phyloP scores from a whole-genome alignment of 2,888 invertebrate genomes.

The Eupithecia pulchellata region DNA sequence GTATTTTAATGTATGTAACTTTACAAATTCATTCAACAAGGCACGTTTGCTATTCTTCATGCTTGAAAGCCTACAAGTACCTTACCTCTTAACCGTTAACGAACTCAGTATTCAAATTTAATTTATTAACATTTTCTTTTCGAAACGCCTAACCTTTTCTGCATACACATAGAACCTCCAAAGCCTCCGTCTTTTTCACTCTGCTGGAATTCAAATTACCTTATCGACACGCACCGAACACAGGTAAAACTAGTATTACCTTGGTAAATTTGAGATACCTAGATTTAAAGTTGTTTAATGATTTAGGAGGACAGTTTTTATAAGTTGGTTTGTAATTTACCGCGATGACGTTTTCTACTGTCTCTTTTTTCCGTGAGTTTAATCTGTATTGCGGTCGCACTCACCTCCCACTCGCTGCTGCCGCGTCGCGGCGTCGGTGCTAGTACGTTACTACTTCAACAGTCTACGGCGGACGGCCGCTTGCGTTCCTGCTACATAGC shows the following conservation, averaged over 20 bases:
- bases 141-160: slow-evolving; percentile 55
- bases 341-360: slow-evolving; percentile 61
- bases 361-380: slow-evolving; percentile 60
- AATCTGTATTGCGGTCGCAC: slow-evolving; percentile 65
- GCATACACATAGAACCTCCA: slow-evolving; percentile 58
- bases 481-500: slow-evolving; percentile 62
- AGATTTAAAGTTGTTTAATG: slow-evolving; percentile 58
- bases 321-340: slow-evolving; percentile 74
- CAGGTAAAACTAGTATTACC: slow-evolving; percentile 82
- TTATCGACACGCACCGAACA: slow-evolving; percentile 76
- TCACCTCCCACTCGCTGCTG: slow-evolving; percentile 74
- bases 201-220: slow-evolving; percentile 81
- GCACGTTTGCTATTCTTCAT: slow-evolving; percentile 6
- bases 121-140: slow-evolving; percentile 71
- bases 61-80: slow-evolving; percentile 31
- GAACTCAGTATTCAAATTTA: slow-evolving; percentile 73
- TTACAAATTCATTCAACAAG: not conserved
- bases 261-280: slow-evolving; percentile 60
- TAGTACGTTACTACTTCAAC: slow-evolving; percentile 72
- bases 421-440: slow-evolving; percentile 63
- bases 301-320: slow-evolving; percentile 64
- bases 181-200: slow-evolving; percentile 80
- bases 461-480: slow-evolving; percentile 77
- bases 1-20: no score
- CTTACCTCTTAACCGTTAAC: slow-evolving; percentile 64